Evolutionary conservation across 2,113 vertebrate genomes (phyloP).

Genomic region (Lasiurus cinereus): DNA sequence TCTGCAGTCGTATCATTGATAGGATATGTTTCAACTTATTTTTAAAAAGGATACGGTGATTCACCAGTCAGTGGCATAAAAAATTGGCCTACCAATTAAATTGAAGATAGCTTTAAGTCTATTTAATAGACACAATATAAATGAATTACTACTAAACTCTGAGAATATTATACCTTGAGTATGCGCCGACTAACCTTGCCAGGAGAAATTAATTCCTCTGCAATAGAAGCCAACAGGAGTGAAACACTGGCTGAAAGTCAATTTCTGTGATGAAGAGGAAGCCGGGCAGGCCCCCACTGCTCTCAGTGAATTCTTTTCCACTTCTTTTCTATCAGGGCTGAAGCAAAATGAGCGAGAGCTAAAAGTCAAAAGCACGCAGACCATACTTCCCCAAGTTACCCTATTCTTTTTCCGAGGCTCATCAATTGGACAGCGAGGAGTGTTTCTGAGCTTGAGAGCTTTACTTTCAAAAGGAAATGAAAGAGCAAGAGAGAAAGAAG

Average conservation of each 20-base stretch:
- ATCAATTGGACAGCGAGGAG: not conserved
- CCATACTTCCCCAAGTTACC: not conserved
- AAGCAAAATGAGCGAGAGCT: not conserved
- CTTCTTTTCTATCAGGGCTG: no score
- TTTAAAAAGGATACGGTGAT: conserved; percentile 52
- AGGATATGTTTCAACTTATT: not conserved
- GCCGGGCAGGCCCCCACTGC: not conserved
- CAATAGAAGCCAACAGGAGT: conserved; percentile 69
- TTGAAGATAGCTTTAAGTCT: conserved; percentile 73
- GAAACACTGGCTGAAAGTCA: conserved; percentile 58
- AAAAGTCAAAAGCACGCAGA: not conserved
- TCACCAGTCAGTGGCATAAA: conserved; percentile 63
- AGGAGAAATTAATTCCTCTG: conserved; percentile 73
- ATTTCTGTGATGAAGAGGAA: conserved; percentile 49
- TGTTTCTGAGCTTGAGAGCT: not conserved
- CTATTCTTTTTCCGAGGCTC: not conserved
- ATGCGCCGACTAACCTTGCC: conserved; percentile 57
- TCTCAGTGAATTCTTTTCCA: not conserved
- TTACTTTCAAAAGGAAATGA: not conserved
- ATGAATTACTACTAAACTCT: conserved; percentile 74
- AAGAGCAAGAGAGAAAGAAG: not conserved
- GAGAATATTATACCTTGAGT: conserved; percentile 69
- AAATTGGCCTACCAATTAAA: conserved; percentile 76
- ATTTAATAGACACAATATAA: conserved; percentile 79
- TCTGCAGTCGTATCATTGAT: not conserved